Evolutionary conservation across 2,888 invertebrate genomes (phyloP), one percentile per base, ranked within the genome.

Genomic region (Heterodera filipjevi): DNA sequence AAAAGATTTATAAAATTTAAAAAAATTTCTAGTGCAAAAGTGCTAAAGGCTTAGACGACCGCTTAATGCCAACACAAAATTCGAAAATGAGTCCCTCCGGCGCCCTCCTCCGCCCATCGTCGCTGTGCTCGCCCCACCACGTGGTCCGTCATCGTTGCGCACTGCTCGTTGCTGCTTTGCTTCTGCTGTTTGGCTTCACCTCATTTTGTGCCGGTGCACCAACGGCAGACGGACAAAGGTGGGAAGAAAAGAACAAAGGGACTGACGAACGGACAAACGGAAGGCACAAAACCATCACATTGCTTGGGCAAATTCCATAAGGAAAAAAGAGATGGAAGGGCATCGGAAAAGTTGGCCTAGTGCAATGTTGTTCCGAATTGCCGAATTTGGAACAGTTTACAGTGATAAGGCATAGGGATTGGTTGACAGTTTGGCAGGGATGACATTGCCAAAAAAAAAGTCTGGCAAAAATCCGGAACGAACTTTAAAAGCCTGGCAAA

Each of bases 171-270:
- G 59, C 46, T 16, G 46, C 46, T 5, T 2, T 22, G 8, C n/a
- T 59, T 5, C 22, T 59, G n/a, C 27, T 59, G 59, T 59, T 59
- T 6, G 59, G 59, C n/a, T 27, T 59, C 27, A 27, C 27, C 59
- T 27, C 59, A n/a, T 2, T 59, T 5, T 8, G 59, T 59, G 59
- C 27, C 27, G 59, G 59, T 59, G 59, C 59, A n/a, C 59, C 59
- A 8, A 27, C 59, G 2, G 19, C 53, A 0, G 59, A 59, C 59
- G 59, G 59, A 6, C 59, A 59, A 59, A 59, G 59, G 59, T 59
- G 59, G n/a, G 59, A 71, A 32, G 49, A 71, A 27, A n/a, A n/a
- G n/a, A n/a, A n/a, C n/a, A n/a, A n/a, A n/a, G 44, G 44, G 35
- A 70, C 35, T 71, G 49, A 33, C 27, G 71, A 22, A 39, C 39